phyloP scores from a whole-genome alignment of 1,140 invertebrate species.

The Diabrotica undecimpunctata region DNA sequence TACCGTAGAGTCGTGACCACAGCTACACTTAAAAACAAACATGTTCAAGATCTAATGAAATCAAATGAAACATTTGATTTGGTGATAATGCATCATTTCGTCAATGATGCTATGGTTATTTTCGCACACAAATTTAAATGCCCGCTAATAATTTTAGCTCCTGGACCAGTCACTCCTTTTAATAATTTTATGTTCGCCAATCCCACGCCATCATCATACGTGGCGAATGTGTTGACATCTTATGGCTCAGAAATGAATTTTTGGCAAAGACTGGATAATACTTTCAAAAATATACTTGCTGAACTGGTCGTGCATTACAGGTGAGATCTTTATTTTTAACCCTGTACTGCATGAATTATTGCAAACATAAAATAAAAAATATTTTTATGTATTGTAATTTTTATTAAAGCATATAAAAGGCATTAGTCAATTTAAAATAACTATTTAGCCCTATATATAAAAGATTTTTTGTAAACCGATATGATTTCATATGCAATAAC shows the following conservation, averaged over 20 bases:
- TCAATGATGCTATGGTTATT: conserved; percentile 49
- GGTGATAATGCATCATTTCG: conserved; percentile 48
- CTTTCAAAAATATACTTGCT: conserved; percentile 13
- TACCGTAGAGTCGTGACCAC: too few relatives aligned
- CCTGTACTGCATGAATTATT: too few relatives aligned
- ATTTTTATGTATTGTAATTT: too few relatives aligned
- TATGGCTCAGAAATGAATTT: conserved; percentile 30
- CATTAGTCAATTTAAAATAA: too few relatives aligned
- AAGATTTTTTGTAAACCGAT: too few relatives aligned
- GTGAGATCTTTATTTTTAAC: too few relatives aligned
- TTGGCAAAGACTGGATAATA: conserved; percentile 26
- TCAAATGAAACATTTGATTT: conserved; percentile 49
- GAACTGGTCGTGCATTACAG: neutral
- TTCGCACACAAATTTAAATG: conserved; percentile 46
- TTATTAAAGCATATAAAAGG: too few relatives aligned
- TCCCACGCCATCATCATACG: conserved; percentile 43
- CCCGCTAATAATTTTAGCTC: conserved; percentile 46
- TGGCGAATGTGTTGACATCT: conserved; percentile 14
- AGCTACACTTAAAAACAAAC: neutral
- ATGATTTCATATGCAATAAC: too few relatives aligned
- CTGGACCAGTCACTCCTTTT: conserved; percentile 34
- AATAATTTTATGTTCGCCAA: conserved; percentile 40
- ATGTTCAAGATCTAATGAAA: conserved; percentile 30
- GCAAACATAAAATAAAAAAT: too few relatives aligned
- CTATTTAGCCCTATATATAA: too few relatives aligned